Conservation (phyloP, 37 sponge, comb jelly and placozoan species). For the Cliona cf. orientalis region DNA sequence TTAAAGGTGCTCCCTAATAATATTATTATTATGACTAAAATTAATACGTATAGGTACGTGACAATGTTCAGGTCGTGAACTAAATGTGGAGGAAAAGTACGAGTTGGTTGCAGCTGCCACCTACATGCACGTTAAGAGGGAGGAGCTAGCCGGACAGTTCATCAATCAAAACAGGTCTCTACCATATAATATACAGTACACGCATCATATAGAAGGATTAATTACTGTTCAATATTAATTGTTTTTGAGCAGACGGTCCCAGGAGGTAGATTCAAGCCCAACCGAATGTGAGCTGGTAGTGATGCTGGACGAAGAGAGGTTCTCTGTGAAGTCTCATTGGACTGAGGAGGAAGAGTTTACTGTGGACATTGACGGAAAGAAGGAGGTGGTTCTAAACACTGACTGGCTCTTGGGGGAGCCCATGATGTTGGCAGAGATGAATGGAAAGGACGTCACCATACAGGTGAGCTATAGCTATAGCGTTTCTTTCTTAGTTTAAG, state of each 20-base stretch:
- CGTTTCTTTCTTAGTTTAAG: no score
- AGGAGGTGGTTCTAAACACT: conserved; percentile 36
- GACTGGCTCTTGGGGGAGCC: conserved; percentile 76
- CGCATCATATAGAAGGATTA: no score
- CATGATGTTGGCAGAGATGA: conserved; percentile 58
- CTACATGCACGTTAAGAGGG: conserved; percentile 69
- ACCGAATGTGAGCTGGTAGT: conserved; percentile 48
- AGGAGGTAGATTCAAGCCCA: no score
- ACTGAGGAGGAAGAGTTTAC: conserved; percentile 21
- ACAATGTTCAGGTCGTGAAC: conserved; percentile 50
- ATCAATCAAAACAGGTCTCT: conserved; percentile 83
- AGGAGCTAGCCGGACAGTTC: conserved; percentile 42
- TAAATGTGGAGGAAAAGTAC: conserved; percentile 48
- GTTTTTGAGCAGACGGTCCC: no score
- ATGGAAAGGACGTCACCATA: conserved; percentile 60
- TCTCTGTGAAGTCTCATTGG: conserved; percentile 4
- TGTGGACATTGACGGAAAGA: no score
- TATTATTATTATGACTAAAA: no score
- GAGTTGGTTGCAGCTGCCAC: conserved; percentile 78
- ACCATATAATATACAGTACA: no score
- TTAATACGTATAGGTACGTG: no score
- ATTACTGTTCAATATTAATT: no score
- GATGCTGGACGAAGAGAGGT: conserved; percentile 33
- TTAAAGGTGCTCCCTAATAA: no score
- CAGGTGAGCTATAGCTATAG: no score